These are phyloP conservation scores for Meteorus cinctellus DNA, from an alignment of 2,888 invertebrate species.

Conservation along the genomic window DNA sequence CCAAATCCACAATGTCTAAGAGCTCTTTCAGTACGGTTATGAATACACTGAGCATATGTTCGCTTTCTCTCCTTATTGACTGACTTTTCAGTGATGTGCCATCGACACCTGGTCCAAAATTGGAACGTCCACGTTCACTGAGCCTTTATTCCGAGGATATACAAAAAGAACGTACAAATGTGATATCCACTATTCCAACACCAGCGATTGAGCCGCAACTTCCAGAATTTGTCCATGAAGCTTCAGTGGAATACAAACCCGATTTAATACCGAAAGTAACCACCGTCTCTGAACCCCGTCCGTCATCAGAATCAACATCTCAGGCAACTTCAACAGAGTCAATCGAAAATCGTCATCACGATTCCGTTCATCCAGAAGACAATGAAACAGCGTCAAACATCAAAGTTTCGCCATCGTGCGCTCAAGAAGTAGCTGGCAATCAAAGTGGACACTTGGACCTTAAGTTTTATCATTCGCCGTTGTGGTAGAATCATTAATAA, in stretches of 20 bases:
- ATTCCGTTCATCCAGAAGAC: constrained; percentile 32
- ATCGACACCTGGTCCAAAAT: constrained; percentile 53
- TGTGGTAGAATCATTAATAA: constrained; percentile 78
- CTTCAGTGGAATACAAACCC: constrained; percentile 40
- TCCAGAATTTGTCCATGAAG: constrained; percentile 50
- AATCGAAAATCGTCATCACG: constrained; percentile 1
- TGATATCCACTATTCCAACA: constrained; percentile 61
- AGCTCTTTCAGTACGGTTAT: neutral
- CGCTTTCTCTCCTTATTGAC: neutral
- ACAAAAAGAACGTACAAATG: constrained; percentile 60
- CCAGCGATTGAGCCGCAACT: constrained; percentile 55
- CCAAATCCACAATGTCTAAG: neutral
- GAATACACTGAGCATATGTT: neutral
- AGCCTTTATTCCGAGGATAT: constrained; percentile 67
- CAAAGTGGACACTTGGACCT: constrained; percentile 80
- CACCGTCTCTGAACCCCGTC: neutral
- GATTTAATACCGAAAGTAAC: neutral
- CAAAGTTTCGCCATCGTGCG: constrained; percentile 62
- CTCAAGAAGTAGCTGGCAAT: constrained; percentile 68
- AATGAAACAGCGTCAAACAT: constrained; percentile 34
- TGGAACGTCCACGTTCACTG: constrained; percentile 67
- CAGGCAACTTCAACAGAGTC: neutral
- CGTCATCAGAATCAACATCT: neutral
- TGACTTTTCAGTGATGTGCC: constrained; percentile 60
- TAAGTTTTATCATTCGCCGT: constrained; percentile 85